Conservation (phyloP, 2,797 vertebrate species). For the Spatula versicolor region DNA sequence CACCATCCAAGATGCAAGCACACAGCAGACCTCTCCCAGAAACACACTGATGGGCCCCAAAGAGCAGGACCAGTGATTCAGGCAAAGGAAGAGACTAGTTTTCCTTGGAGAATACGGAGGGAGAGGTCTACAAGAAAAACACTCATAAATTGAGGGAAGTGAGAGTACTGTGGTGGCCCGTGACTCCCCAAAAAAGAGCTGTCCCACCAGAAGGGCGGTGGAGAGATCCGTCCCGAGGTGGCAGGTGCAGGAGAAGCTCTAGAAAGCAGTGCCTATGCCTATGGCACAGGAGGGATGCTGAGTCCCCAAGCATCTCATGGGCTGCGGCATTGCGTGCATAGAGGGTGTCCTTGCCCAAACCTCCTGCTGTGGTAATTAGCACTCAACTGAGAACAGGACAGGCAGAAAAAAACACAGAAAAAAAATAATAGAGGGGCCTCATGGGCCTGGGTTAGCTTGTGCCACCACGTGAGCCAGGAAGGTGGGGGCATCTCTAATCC, state of each 20-base stretch:
- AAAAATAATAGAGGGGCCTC: neutral
- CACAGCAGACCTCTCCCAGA: neutral
- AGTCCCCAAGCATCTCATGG: neutral
- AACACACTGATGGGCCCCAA: neutral
- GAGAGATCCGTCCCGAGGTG: neutral
- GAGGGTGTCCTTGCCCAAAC: neutral
- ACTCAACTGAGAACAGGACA: neutral
- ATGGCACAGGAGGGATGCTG: neutral
- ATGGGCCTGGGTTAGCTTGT: rapidly evolving
- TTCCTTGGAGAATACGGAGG: neutral
- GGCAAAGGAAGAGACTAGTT: neutral
- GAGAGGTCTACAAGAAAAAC: neutral
- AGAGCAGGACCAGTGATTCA: neutral
- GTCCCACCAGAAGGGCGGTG: rapidly evolving
- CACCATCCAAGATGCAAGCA: neutral
- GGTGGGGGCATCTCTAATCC: neutral
- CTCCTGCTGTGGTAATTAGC: neutral
- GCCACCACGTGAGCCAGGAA: neutral
- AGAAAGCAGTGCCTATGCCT: neutral
- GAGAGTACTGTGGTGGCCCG: neutral
- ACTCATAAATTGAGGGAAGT: neutral
- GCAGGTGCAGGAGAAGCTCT: neutral
- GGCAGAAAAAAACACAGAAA: neutral
- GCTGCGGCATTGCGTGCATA: neutral
- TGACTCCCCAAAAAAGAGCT: neutral